These are phyloP conservation scores for Glareola pratincola DNA, from an alignment of 2,113 vertebrate species.

Conservation along the genomic window DNA sequence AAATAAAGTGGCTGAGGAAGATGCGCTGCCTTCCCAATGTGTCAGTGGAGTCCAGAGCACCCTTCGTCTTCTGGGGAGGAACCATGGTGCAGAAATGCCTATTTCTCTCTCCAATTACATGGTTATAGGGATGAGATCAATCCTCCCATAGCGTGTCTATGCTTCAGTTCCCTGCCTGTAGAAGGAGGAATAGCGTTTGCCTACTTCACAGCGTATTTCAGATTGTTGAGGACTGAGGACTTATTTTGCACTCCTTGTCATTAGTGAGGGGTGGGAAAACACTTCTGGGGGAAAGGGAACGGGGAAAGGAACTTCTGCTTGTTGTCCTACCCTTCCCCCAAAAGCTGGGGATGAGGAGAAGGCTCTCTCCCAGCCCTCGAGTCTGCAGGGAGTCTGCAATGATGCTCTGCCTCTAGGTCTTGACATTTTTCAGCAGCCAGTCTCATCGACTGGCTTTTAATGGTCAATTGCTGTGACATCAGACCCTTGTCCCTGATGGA, in stretches of 20 bases:
- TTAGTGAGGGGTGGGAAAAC: not conserved
- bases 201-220: rapidly evolving
- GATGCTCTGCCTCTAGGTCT: not conserved
- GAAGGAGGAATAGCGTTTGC: not conserved
- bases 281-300: not conserved
- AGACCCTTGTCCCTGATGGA: not conserved
- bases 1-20: rapidly evolving
- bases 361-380: too few relatives aligned
- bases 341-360: not conserved
- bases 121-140: not conserved
- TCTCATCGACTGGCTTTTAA: not conserved
- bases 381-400: not conserved
- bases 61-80: not conserved
- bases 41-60: not conserved
- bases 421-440: not conserved
- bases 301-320: not conserved
- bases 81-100: not conserved
- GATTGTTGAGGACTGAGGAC: not conserved
- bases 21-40: rapidly evolving
- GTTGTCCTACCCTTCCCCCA: not conserved
- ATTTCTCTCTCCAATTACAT: rapidly evolving
- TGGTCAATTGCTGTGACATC: not conserved
- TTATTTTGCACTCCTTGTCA: not conserved
- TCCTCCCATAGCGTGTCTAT: rapidly evolving
- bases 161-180: rapidly evolving